Percentiles rank a stretch among this genome's conserved stretches.
These are phyloP conservation scores for Akabosia matsudoensis DNA, from an alignment of 1,140 invertebrate genomes.

Conservation along the genomic window DNA sequence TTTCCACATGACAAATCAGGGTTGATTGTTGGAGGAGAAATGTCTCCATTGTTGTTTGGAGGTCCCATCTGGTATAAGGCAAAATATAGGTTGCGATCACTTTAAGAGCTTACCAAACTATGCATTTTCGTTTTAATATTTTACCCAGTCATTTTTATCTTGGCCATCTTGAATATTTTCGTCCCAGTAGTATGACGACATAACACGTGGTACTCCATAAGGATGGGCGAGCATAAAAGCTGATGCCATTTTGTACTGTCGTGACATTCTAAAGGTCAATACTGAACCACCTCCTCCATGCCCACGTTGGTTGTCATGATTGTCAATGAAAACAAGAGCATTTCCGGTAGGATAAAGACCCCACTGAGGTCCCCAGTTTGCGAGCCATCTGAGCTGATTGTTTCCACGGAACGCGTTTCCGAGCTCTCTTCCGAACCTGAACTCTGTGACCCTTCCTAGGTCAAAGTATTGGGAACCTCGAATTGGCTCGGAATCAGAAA, in stretches of 20 bases:
- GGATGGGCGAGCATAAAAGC: constrained; percentile 59
- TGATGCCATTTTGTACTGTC: constrained; percentile 60
- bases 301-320: constrained; percentile 69
- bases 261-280: constrained; percentile 60
- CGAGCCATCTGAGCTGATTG: constrained; percentile 36
- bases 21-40: constrained; percentile 63
- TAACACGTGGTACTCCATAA: constrained; percentile 53
- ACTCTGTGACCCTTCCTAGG: constrained; percentile 59
- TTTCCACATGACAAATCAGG: constrained; percentile 65
- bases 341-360: constrained; percentile 49
- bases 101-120: too few relatives aligned
- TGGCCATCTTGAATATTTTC: too few relatives aligned
- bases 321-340: constrained; percentile 56
- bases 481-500: constrained; percentile 50
- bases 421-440: constrained; percentile 56
- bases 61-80: constrained; percentile 56
- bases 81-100: too few relatives aligned
- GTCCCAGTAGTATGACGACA: constrained; percentile 52
- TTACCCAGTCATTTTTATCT: constrained; percentile 44
- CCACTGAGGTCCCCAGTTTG: constrained; percentile 49
- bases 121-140: too few relatives aligned
- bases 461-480: constrained; percentile 53
- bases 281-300: too few relatives aligned
- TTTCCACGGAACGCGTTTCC: constrained; percentile 50
- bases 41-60: constrained; percentile 63